These are phyloP conservation scores for Patiria miniata DNA, from an alignment of 35 echinoderm and acorn worm genomes.

Conservation along the genomic window DNA sequence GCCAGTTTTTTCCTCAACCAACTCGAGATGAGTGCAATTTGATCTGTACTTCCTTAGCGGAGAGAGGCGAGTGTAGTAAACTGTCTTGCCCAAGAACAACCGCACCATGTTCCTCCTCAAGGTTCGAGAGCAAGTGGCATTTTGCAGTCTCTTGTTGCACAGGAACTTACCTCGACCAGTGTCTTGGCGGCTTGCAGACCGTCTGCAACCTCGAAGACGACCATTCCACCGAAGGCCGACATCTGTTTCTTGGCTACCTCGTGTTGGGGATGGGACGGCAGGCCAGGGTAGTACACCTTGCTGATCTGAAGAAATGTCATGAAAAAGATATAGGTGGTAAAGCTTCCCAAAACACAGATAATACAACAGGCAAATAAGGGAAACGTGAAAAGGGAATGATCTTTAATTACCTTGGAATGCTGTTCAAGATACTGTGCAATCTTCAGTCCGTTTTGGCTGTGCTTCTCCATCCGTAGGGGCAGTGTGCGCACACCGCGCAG, in stretches of 20 bases:
- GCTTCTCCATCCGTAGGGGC: conserved; percentile 83
- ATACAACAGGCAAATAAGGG: too few species aligned
- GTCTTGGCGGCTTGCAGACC: conserved; percentile 66
- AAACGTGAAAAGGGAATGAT: too few species aligned
- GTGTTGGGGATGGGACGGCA: conserved; percentile 91
- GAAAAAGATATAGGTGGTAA: not conserved
- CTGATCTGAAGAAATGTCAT: conserved; percentile 39
- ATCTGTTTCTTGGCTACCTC: conserved; percentile 98
- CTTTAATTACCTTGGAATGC: conserved; percentile 73
- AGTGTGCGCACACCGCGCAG: conserved; percentile 86
- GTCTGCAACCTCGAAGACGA: conserved; percentile 68
- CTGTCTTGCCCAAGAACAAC: too few species aligned
- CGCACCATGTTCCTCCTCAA: too few species aligned
- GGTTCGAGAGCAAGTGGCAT: too few species aligned
- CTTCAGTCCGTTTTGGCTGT: conserved; percentile 71
- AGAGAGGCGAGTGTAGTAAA: too few species aligned
- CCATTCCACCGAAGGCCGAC: conserved; percentile 88
- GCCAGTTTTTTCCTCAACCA: too few species aligned
- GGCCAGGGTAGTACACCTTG: conserved; percentile 79
- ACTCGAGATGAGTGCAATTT: too few species aligned
- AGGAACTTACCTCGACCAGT: conserved; percentile 64
- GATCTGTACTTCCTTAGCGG: too few species aligned
- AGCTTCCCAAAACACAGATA: too few species aligned
- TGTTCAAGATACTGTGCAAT: conserved; percentile 80
- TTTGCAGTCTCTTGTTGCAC: too few species aligned